Percentiles rank a stretch among this genome's conserved stretches.
Conservation (phyloP, 1,140 invertebrate genomes). For the Diorhabda elongata region DNA sequence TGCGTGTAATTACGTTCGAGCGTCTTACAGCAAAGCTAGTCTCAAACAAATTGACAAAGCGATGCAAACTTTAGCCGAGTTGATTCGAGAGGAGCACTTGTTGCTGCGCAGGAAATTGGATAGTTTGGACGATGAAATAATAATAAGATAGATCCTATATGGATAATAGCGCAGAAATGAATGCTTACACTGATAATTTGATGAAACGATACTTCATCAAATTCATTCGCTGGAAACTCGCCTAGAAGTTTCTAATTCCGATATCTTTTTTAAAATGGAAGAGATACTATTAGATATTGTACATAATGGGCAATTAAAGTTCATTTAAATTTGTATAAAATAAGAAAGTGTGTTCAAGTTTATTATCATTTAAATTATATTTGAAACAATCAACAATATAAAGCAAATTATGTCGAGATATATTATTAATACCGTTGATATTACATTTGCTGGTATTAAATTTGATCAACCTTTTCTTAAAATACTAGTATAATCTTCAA, state of each 20-base stretch:
- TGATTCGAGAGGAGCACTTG: conserved; percentile 49
- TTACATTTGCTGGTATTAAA: no score
- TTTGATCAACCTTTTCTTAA: no score
- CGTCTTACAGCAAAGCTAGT: conserved; percentile 63
- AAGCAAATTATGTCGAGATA: no score
- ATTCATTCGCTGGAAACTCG: background rate
- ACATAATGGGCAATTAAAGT: no score
- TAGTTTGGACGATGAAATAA: conserved; percentile 26
- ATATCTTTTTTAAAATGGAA: background rate
- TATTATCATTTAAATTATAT: no score
- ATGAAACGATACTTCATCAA: background rate
- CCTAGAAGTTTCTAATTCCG: background rate
- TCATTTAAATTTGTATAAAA: no score
- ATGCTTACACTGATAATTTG: background rate
- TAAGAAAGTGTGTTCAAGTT: no score
- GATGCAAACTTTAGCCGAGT: conserved; percentile 46
- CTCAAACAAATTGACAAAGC: conserved; percentile 60
- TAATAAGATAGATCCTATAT: background rate
- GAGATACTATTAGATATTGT: no score
- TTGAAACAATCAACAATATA: no score
- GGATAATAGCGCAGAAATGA: background rate
- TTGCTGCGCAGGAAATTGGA: conserved; percentile 44
- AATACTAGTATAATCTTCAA: no score
- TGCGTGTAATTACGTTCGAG: conserved; percentile 62
- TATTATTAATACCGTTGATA: no score